Percentiles rank a stretch among this genome's conserved stretches.
Conservation (phyloP, 2,113 vertebrate genomes). For the Ptilonorhynchus violaceus region DNA sequence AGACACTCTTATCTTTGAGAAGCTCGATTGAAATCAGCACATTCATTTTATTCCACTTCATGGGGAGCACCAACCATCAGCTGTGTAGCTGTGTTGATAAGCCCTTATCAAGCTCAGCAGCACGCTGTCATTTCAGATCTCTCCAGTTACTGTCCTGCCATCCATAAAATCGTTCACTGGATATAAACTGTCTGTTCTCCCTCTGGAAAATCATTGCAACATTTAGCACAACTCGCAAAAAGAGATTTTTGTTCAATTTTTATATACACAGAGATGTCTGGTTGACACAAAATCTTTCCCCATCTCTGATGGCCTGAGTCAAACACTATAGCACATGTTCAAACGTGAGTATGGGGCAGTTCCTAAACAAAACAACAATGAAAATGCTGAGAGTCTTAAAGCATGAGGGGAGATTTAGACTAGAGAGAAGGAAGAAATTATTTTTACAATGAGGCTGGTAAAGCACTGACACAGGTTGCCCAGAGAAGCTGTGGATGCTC, state of each 20-base stretch:
- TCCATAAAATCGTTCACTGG: conserved; percentile 6
- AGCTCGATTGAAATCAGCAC: conserved; percentile 21
- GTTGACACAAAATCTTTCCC: background rate
- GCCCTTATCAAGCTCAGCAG: conserved; percentile 55
- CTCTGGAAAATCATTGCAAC: background rate
- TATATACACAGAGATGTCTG: background rate
- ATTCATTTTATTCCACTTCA: conserved; percentile 28
- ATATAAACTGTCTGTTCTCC: background rate
- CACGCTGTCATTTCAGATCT: conserved; percentile 24
- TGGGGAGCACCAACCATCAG: background rate
- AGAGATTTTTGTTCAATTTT: background rate
- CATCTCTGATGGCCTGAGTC: background rate
- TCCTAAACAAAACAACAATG: background rate
- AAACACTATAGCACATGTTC: background rate
- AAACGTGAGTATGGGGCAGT: background rate
- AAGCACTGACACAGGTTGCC: background rate
- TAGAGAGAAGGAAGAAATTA: background rate
- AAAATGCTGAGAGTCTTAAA: background rate
- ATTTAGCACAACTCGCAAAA: background rate
- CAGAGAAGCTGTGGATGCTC: background rate
- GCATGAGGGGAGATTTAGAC: background rate
- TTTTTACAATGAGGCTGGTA: background rate
- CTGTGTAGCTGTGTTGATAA: conserved; percentile 30
- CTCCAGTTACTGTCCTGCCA: background rate
- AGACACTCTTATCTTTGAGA: conserved; percentile 19